phyloP scores from a whole-genome alignment of 2,113 vertebrate species.

The Pangasianodon gigas region DNA sequence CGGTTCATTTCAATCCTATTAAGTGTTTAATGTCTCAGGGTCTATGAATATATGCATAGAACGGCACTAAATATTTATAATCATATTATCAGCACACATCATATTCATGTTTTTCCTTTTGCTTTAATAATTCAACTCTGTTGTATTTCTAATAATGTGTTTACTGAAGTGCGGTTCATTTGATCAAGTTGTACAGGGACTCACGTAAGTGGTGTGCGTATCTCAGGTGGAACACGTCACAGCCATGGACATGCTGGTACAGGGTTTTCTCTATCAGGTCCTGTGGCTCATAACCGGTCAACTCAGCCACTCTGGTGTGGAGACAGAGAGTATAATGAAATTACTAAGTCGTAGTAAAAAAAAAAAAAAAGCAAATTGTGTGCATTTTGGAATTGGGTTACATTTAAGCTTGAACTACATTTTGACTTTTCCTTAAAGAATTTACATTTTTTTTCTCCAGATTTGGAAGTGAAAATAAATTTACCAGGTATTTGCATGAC shows the following conservation, averaged over 20 bases:
- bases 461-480: not conserved
- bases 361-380: not conserved
- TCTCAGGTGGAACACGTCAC: conserved; percentile 88
- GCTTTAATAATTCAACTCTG: not conserved
- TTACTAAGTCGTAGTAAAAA: not conserved
- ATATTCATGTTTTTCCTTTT: not conserved
- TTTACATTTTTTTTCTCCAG: not conserved
- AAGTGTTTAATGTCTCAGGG: not conserved
- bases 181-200: conserved; percentile 59
- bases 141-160: not conserved
- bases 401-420: not conserved
- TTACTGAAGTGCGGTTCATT: not conserved
- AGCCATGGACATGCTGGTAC: conserved; percentile 90
- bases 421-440: not conserved
- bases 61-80: not conserved
- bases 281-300: conserved; percentile 93
- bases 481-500: not conserved
- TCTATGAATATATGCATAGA: not conserved
- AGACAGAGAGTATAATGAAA: conserved; percentile 19
- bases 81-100: not conserved
- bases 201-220: conserved; percentile 89
- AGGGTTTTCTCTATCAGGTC: conserved; percentile 95
- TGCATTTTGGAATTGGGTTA: not conserved
- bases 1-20: not conserved
- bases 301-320: conserved; percentile 84